phyloP scores from a whole-genome alignment of 2,888 invertebrate genomes.

The Trissonchulus sp. region DNA sequence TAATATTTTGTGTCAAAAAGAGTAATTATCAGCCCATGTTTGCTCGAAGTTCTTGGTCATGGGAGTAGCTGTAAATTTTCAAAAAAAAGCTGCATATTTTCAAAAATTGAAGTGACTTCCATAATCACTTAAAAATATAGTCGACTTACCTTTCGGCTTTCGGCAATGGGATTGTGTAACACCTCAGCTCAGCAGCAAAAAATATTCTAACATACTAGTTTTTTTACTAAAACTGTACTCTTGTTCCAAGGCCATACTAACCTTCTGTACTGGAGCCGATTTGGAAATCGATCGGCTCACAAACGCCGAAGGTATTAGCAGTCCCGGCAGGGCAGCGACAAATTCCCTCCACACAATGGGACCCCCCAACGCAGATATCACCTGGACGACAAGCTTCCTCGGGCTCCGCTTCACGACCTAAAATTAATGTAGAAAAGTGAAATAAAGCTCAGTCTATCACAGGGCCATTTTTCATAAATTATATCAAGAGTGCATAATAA shows the following conservation, averaged over 20 bases:
- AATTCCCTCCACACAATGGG: constrained; percentile 40
- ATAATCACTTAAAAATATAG: not conserved
- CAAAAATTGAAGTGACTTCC: not conserved
- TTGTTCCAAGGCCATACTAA: no score
- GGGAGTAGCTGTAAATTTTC: no score
- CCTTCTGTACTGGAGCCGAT: not conserved
- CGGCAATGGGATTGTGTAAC: no score
- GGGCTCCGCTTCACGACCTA: constrained; percentile 22
- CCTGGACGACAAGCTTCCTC: constrained; percentile 28
- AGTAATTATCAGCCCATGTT: no score
- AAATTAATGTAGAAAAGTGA: not conserved
- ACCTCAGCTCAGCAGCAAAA: no score
- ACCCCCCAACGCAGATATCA: constrained; percentile 35
- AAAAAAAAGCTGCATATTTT: no score
- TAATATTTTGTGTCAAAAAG: no score
- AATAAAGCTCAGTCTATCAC: not conserved
- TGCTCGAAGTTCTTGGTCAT: no score
- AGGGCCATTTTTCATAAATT: not conserved
- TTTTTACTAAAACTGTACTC: no score
- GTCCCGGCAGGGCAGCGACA: constrained; percentile 42
- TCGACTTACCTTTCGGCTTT: not conserved
- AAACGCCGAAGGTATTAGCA: not conserved
- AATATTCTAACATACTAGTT: no score
- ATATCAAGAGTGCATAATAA: no score
- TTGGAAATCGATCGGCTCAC: constrained; percentile 15